phyloP scores from a whole-genome alignment of 2,797 vertebrate genomes.

The Gallirallus australis region DNA sequence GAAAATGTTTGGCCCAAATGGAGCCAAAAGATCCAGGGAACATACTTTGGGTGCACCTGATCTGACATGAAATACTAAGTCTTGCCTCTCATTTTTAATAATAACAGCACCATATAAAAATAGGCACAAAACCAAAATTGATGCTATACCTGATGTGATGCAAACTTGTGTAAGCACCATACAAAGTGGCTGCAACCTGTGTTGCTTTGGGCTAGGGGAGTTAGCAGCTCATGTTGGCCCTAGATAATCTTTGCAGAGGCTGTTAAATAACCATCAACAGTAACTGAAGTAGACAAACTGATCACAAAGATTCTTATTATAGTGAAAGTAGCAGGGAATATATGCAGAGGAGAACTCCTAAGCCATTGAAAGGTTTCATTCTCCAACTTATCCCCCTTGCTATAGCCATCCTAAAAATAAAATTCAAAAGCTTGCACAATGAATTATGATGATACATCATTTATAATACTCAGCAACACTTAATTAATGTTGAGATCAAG shows the following conservation, averaged over 20 bases:
- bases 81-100: background rate
- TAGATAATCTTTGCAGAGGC: background rate
- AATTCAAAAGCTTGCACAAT: background rate
- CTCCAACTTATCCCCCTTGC: background rate
- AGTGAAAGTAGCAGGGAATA: background rate
- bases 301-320: background rate
- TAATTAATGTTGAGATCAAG: constrained; percentile 3
- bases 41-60: background rate
- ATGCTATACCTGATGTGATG: background rate
- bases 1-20: background rate
- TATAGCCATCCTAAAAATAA: background rate
- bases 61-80: background rate
- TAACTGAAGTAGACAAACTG: background rate
- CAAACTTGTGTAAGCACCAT: background rate
- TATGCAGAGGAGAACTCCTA: background rate
- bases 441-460: background rate
- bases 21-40: background rate
- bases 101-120: background rate
- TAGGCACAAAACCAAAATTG: background rate
- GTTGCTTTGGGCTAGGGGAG: background rate
- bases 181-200: background rate
- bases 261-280: background rate
- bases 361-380: background rate
- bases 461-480: background rate
- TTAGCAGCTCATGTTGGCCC: background rate